Evolutionary conservation across 2,113 vertebrate species (phyloP).

Genomic region (Perca flavescens): DNA sequence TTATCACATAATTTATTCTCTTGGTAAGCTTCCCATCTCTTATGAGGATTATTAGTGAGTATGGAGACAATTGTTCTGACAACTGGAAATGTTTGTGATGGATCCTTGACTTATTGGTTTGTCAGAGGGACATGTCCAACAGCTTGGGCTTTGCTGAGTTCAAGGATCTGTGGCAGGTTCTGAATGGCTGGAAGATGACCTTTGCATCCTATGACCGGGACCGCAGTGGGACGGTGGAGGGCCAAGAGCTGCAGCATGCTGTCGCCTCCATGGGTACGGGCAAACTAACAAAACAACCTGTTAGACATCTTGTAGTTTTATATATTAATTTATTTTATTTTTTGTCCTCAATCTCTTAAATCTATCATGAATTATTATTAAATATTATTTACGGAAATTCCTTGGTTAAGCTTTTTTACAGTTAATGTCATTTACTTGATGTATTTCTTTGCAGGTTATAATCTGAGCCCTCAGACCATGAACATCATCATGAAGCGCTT

Average conservation of each 20-base stretch:
- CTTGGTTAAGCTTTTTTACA: too few relatives aligned
- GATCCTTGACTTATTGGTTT: conserved; percentile 80
- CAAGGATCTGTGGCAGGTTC: conserved; percentile 90
- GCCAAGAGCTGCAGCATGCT: conserved; percentile 91
- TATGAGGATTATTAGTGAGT: neutral
- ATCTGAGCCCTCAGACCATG: conserved; percentile 91
- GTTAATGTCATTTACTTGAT: too few relatives aligned
- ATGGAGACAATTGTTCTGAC: neutral
- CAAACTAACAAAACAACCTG: neutral
- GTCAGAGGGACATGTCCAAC: conserved; percentile 88
- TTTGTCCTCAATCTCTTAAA: neutral
- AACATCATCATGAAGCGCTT: conserved; percentile 88
- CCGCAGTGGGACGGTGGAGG: conserved; percentile 90
- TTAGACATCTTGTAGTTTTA: neutral
- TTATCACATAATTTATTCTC: neutral
- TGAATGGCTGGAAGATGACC: conserved; percentile 92
- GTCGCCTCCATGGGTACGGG: conserved; percentile 88
- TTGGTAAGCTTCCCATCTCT: neutral
- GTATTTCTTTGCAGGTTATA: conserved; percentile 74
- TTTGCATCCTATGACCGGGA: conserved; percentile 91
- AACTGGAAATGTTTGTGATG: neutral
- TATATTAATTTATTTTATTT: neutral
- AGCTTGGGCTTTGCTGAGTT: conserved; percentile 95
- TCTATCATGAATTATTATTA: too few relatives aligned
- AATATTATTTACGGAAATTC: neutral